These are phyloP conservation scores for Pangasius mekongensis DNA, from an alignment of 2,797 vertebrate species.

Conservation along the genomic window DNA sequence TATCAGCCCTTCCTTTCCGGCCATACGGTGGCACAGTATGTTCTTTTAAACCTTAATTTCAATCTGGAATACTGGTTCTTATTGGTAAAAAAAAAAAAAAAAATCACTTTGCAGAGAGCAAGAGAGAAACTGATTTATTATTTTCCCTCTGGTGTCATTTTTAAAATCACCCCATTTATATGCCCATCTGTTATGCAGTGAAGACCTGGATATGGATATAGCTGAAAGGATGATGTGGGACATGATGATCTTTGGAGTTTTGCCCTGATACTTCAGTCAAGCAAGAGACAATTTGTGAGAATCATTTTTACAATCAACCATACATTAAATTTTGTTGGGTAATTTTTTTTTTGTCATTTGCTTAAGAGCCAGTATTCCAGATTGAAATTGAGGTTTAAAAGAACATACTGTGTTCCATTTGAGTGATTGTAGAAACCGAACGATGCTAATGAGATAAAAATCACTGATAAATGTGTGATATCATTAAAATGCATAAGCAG, in stretches of 20 bases:
- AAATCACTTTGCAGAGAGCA: background rate
- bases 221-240: constrained; percentile 14
- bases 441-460: constrained; percentile 16
- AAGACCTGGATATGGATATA: constrained; percentile 7
- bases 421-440: constrained; percentile 10
- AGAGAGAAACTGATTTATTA: constrained; percentile 21
- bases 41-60: background rate
- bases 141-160: constrained; percentile 28
- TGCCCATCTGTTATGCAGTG: constrained; percentile 29
- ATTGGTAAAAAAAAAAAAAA: too few species aligned
- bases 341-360: constrained; percentile 10
- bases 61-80: background rate
- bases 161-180: constrained; percentile 44
- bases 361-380: background rate
- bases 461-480: background rate
- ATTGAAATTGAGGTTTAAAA: too few species aligned
- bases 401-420: too few species aligned
- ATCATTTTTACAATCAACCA: background rate
- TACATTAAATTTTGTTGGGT: background rate
- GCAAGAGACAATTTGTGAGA: constrained; percentile 25
- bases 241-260: constrained; percentile 27
- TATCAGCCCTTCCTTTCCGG: background rate
- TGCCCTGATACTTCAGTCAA: background rate
- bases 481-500: constrained; percentile 5
- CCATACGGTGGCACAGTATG: background rate